Percentiles rank a stretch among this genome's conserved stretches.
Evolutionary conservation across 2,797 vertebrate species (phyloP).

Genomic region (Lutjanus argentimaculatus): DNA sequence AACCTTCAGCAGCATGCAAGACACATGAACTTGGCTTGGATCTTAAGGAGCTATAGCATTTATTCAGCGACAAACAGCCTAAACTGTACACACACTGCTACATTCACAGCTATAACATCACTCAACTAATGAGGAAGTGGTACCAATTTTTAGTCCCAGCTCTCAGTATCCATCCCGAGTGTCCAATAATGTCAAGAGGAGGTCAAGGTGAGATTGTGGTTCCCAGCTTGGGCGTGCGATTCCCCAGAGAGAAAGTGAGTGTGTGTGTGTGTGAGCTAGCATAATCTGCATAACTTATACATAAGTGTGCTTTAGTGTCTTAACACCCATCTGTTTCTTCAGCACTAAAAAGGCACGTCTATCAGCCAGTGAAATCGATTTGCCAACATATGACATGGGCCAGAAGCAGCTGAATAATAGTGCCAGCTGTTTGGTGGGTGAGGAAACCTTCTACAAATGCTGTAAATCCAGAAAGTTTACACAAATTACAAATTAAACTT

Average conservation of each 20-base stretch:
- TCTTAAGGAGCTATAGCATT: too few species aligned
- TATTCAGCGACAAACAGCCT: too few species aligned
- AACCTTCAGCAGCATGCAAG: too few species aligned
- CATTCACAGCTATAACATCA: too few species aligned
- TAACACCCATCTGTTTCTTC: conserved; percentile 43
- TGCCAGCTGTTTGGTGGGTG: conserved; percentile 43
- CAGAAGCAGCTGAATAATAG: conserved; percentile 36
- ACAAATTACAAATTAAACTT: neutral
- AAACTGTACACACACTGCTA: too few species aligned
- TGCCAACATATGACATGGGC: conserved; percentile 22
- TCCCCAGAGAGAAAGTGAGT: conserved; percentile 5
- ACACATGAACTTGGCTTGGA: too few species aligned
- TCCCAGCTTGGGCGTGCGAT: conserved; percentile 5
- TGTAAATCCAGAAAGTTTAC: neutral
- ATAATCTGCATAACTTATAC: conserved; percentile 26
- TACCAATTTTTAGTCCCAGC: too few species aligned
- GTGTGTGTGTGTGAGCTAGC: conserved; percentile 22
- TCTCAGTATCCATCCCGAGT: too few species aligned
- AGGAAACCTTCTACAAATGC: conserved; percentile 22
- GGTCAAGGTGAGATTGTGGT: conserved; percentile 14
- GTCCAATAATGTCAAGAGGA: conserved; percentile 16
- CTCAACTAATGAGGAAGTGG: too few species aligned
- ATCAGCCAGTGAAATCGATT: conserved; percentile 30
- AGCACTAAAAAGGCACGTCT: neutral
- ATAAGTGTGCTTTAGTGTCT: neutral